These are phyloP conservation scores for Spongilla lacustris DNA, from an alignment of 37 sponge, comb jelly and placozoan species.

Conservation along the genomic window DNA sequence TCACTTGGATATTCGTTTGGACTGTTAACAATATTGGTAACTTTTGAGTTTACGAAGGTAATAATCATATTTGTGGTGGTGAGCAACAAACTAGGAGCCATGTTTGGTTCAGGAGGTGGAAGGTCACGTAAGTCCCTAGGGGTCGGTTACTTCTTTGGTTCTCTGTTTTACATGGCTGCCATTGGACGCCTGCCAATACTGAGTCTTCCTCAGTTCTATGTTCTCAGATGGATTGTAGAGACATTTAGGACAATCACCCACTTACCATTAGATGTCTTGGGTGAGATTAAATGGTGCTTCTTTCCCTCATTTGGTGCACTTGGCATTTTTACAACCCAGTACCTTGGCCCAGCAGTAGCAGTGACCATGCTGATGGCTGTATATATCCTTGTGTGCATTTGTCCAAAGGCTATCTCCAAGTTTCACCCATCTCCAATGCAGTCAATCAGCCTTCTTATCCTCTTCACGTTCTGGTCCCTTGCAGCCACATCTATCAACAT, in stretches of 20 bases:
- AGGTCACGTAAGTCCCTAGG: background rate
- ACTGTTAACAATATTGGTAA: background rate
- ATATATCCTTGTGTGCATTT: background rate
- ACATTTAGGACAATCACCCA: background rate
- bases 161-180: slow-evolving; percentile 18
- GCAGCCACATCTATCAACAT: background rate
- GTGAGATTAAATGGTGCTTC: slow-evolving; percentile 3
- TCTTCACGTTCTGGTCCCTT: slow-evolving; percentile 26
- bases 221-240: background rate
- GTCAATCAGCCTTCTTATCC: slow-evolving; percentile 12
- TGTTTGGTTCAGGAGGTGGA: background rate
- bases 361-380: background rate
- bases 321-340: background rate
- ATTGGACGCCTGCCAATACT: background rate
- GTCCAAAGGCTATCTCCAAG: background rate
- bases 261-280: slow-evolving; percentile 1
- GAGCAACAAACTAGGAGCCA: background rate
- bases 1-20: background rate
- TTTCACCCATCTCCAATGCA: slow-evolving; percentile 12
- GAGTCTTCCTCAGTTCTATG: background rate
- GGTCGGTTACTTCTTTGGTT: slow-evolving; percentile 16
- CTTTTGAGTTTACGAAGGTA: background rate
- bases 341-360: background rate
- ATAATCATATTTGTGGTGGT: background rate
- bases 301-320: slow-evolving; percentile 2